A percentile compares a stretch with the other conserved stretches of the same genome.
Evolutionary conservation across 2,888 invertebrate species (phyloP).

Genomic region (Hyppa rectilinea): DNA sequence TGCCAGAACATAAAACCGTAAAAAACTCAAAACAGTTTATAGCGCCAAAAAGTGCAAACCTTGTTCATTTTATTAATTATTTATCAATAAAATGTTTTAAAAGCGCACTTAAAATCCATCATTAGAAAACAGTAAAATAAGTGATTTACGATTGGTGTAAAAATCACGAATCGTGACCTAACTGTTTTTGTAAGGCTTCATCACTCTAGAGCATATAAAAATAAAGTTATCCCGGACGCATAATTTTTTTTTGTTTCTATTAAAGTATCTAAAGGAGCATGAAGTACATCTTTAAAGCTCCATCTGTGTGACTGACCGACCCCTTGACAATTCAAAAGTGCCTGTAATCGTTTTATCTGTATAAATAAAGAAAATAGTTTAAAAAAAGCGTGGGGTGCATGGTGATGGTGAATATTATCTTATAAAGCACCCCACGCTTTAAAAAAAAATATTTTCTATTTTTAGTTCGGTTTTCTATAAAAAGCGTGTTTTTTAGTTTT

Average conservation of each 20-base stretch:
- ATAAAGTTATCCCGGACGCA: neutral
- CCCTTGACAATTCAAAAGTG: no score
- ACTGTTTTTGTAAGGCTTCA: neutral
- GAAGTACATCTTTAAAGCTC: no score
- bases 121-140: conserved; percentile 28
- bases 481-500: no score
- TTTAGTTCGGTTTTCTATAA: no score
- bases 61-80: conserved; percentile 17
- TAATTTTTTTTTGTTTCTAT: neutral
- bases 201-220: neutral
- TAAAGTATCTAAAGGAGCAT: neutral
- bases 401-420: no score
- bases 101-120: conserved; percentile 29
- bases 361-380: no score
- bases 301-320: no score
- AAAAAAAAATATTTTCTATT: no score
- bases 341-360: no score
- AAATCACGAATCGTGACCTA: conserved; percentile 12
- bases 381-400: no score
- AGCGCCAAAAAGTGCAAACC: conserved; percentile 2
- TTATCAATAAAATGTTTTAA: conserved; percentile 21
- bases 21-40: conserved; percentile 24
- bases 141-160: conserved; percentile 28
- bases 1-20: conserved; percentile 16
- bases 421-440: no score